Evolutionary conservation across 2,113 vertebrate species (phyloP).

Genomic region (Xiphophorus couchianus): DNA sequence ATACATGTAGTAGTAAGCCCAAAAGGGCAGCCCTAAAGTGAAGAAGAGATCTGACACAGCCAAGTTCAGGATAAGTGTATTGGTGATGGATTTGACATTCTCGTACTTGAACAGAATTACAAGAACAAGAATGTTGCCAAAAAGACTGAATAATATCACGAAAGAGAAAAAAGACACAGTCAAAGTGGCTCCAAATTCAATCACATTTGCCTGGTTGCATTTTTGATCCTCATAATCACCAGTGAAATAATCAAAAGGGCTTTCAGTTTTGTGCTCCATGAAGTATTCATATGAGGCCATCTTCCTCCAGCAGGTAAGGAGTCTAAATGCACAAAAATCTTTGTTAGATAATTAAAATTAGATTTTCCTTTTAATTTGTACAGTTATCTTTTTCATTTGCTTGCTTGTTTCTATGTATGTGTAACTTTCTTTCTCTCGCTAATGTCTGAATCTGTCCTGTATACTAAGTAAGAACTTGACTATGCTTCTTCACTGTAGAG

Average conservation of each 20-base stretch:
- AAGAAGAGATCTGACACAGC: slow-evolving; percentile 90
- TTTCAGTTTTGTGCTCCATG: fast-evolving
- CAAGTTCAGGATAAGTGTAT: slow-evolving; percentile 89
- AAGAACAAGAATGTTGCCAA: slow-evolving; percentile 89
- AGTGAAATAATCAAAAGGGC: fast-evolving
- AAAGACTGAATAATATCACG: slow-evolving; percentile 83
- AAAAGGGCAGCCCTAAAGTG: slow-evolving; percentile 86
- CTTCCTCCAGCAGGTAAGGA: slow-evolving; percentile 4
- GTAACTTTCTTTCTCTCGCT: too few species aligned
- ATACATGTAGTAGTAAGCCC: slow-evolving; percentile 72
- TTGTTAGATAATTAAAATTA: neutral
- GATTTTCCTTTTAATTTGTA: neutral
- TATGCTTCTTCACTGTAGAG: too few species aligned
- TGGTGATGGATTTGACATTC: slow-evolving; percentile 86
- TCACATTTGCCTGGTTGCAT: slow-evolving; percentile 70
- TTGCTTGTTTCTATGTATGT: too few species aligned
- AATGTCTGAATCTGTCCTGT: too few species aligned
- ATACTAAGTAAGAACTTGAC: too few species aligned
- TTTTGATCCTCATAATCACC: neutral
- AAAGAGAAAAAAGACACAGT: slow-evolving; percentile 80
- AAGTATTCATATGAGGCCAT: slow-evolving; percentile 13
- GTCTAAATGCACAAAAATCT: neutral
- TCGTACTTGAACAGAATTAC: slow-evolving; percentile 88
- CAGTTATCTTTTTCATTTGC: neutral
- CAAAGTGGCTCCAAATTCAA: slow-evolving; percentile 54